Conservation (phyloP, 2,113 vertebrate genomes). For the Clupea harengus region DNA sequence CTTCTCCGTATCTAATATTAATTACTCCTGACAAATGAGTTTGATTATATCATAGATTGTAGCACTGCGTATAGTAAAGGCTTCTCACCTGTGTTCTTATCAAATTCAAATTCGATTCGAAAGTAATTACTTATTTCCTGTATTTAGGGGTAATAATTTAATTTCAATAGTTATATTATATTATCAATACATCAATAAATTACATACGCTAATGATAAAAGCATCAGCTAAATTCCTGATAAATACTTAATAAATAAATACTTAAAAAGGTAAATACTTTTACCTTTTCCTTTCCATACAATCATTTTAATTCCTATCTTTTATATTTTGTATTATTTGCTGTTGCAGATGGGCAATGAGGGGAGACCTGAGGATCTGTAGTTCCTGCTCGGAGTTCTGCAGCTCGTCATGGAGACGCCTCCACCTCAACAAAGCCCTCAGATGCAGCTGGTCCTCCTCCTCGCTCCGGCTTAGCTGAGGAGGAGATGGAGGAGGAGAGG, state of each 20-base stretch:
- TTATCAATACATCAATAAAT: neutral
- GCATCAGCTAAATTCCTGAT: no score
- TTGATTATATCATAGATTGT: neutral
- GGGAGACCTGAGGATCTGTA: conserved; percentile 87
- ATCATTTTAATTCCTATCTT: no score
- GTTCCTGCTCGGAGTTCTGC: conserved; percentile 83
- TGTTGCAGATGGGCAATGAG: neutral
- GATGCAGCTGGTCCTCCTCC: conserved; percentile 72
- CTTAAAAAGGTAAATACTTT: no score
- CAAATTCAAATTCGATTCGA: neutral
- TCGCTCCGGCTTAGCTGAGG: conserved; percentile 73
- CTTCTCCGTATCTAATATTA: neutral
- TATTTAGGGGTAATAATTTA: neutral
- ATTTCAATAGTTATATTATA: neutral
- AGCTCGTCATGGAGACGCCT: conserved; percentile 83
- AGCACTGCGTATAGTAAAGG: neutral
- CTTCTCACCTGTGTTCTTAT: neutral
- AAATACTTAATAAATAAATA: no score
- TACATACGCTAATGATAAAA: no score
- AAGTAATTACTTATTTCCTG: neutral
- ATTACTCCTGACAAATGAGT: neutral
- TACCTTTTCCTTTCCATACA: no score
- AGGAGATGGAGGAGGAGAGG: conserved; percentile 21
- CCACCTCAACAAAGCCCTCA: conserved; percentile 87
- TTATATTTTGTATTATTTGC: no score